Evolutionary conservation across 2,888 invertebrate genomes (phyloP).

Genomic region (Atherix ibis): DNA sequence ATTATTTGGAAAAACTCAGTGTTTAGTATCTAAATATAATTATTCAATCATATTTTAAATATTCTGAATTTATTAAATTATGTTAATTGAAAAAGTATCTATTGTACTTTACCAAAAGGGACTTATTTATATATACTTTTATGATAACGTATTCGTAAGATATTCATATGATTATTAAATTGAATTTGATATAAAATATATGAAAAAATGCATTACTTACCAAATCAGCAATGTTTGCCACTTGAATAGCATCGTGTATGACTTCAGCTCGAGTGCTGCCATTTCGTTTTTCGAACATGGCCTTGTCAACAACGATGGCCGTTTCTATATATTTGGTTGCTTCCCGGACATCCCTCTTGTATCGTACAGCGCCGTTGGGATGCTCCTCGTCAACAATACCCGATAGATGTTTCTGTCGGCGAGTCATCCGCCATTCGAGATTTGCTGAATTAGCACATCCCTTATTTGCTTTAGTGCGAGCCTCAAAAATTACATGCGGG

Average conservation of each 20-base stretch:
- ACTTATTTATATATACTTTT: too few species aligned
- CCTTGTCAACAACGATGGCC: slow-evolving; percentile 88
- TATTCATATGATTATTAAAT: not conserved
- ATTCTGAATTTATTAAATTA: too few species aligned
- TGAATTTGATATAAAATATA: not conserved
- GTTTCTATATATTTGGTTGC: slow-evolving; percentile 92
- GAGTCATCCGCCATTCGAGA: slow-evolving; percentile 56
- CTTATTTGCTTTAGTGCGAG: slow-evolving; percentile 77
- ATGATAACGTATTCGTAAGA: too few species aligned
- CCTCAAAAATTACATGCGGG: slow-evolving; percentile 95
- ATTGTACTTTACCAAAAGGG: too few species aligned
- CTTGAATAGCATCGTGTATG: slow-evolving; percentile 89
- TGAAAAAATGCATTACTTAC: too few species aligned
- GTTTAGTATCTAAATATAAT: too few species aligned
- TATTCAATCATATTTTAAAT: too few species aligned
- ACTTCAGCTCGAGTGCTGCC: slow-evolving; percentile 76
- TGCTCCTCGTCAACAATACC: slow-evolving; percentile 31
- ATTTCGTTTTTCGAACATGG: slow-evolving; percentile 88
- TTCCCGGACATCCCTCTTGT: slow-evolving; percentile 67
- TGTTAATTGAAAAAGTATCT: too few species aligned
- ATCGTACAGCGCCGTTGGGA: slow-evolving; percentile 32
- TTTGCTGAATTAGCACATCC: slow-evolving; percentile 74
- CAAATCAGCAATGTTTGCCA: slow-evolving; percentile 94
- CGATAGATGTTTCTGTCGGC: slow-evolving; percentile 42
- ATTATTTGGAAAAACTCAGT: too few species aligned